Evolutionary conservation across 2,797 vertebrate genomes (phyloP).

Genomic region (Enteromius thamalakanensis): DNA sequence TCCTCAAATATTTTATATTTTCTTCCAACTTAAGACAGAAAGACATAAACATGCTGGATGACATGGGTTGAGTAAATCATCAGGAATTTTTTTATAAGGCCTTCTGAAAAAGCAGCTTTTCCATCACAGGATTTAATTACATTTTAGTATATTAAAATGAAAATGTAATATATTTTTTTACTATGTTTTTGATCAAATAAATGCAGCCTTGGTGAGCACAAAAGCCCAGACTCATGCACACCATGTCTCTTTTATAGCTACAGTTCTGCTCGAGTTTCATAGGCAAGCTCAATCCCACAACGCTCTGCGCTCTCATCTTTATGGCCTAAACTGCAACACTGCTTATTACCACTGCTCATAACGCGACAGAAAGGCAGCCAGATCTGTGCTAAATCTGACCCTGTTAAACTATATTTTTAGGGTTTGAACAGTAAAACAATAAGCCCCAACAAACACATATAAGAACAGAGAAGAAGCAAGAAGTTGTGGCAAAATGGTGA

Average conservation of each 20-base stretch:
- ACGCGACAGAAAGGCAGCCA: constrained; percentile 18
- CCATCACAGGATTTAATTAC: background rate
- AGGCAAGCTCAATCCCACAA: constrained; percentile 18
- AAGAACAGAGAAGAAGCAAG: background rate
- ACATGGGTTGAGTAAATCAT: background rate
- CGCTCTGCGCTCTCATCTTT: constrained; percentile 24
- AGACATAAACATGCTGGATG: background rate
- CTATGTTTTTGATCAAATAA: background rate
- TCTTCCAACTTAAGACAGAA: background rate
- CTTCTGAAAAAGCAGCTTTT: background rate
- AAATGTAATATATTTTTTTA: background rate
- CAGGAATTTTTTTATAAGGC: background rate
- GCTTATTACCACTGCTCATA: constrained; percentile 36
- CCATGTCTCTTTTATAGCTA: constrained; percentile 25
- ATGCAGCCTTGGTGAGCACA: background rate
- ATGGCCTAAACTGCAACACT: constrained; percentile 18
- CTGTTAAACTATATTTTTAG: background rate
- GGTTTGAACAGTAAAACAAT: constrained; percentile 1
- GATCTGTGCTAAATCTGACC: constrained; percentile 11
- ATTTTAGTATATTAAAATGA: background rate
- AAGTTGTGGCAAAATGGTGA: background rate
- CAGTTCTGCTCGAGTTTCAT: constrained; percentile 38
- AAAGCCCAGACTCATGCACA: constrained; percentile 18
- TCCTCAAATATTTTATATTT: too few relatives aligned
- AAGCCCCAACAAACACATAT: background rate